Evolutionary conservation across 2,797 vertebrate species (phyloP), one percentile per base, ranked within the genome.

Genomic region (Halcyon chelicuti): DNA sequence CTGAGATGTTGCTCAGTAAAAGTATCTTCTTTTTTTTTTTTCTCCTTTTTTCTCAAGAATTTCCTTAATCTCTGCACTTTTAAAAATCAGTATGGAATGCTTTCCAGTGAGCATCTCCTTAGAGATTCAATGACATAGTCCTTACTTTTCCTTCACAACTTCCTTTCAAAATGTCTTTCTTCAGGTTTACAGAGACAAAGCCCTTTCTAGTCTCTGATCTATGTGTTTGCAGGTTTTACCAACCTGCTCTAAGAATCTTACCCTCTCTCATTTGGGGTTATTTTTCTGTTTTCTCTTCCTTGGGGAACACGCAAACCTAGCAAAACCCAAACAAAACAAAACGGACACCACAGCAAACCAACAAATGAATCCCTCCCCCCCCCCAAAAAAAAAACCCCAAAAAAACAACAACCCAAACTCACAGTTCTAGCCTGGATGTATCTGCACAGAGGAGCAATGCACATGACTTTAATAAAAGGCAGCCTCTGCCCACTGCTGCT

Each of bases 351-450:
- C n/a, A 67, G n/a, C 7, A 52, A 51, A 51, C 1, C 7, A 52
- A 20, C 7, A 51, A 22, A 62, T 0, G 0, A 37, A 15, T 5
- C 4, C 3, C 12, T 2, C 3, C 1, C 7, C 7, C 7, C 1
- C 49, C 22, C 46, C 9, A 37, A 10, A 23, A 21, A 0, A 0
- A 54, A 68, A 57, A 60, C 0, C 2, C 4, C 13, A 21, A 0
- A 0, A 52, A 62, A 57, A 60, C 0, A 35, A 35, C 35, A 35
- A 35, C 2, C 4, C 13, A 65, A 42, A n/a, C 8, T 6, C 8
- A 14, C 29, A 29, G 10, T 46, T 78, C 14, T 66, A 81, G 14
- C 37, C 42, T 68, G 18, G 20, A 49, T 1, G 2, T 51, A 39
- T 60, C 17, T 60, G 21, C 31, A 73, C 9, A 67, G 55, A 49